Evolutionary conservation across 2,113 vertebrate species (phyloP).

Genomic region (Lasiurus borealis): DNA sequence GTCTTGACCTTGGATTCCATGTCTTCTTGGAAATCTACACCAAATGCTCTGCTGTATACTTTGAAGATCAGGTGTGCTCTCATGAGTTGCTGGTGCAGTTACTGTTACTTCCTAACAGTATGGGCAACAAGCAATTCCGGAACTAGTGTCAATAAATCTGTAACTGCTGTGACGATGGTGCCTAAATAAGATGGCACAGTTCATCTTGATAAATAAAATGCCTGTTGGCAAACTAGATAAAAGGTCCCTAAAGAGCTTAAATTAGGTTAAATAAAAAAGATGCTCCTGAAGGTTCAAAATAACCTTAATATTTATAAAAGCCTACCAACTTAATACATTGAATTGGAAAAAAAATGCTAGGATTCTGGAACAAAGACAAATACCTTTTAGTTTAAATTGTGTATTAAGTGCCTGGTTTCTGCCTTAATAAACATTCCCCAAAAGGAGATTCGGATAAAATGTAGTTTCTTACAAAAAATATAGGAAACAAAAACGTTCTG

Average conservation of each 20-base stretch:
- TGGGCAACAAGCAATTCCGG: background rate
- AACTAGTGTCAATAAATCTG: background rate
- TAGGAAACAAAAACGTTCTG: background rate
- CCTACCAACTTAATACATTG: background rate
- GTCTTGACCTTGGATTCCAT: background rate
- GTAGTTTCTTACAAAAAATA: background rate
- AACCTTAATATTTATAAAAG: background rate
- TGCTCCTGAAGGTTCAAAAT: background rate
- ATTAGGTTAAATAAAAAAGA: background rate
- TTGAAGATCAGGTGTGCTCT: too few relatives aligned
- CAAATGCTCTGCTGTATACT: background rate
- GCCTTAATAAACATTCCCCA: background rate
- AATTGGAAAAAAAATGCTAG: slow-evolving; percentile 3
- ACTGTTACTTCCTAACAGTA: too few relatives aligned
- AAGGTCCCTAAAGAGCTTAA: background rate
- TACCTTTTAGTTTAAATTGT: background rate
- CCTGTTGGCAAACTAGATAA: background rate
- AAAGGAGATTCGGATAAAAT: background rate
- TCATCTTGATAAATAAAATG: background rate
- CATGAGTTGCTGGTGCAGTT: background rate
- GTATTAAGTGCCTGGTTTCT: background rate
- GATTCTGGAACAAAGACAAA: background rate
- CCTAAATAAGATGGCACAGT: background rate
- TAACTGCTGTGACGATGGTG: background rate
- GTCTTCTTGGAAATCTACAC: background rate